Conservation (phyloP, 2,888 invertebrate species). For the Heliconius cydno region DNA sequence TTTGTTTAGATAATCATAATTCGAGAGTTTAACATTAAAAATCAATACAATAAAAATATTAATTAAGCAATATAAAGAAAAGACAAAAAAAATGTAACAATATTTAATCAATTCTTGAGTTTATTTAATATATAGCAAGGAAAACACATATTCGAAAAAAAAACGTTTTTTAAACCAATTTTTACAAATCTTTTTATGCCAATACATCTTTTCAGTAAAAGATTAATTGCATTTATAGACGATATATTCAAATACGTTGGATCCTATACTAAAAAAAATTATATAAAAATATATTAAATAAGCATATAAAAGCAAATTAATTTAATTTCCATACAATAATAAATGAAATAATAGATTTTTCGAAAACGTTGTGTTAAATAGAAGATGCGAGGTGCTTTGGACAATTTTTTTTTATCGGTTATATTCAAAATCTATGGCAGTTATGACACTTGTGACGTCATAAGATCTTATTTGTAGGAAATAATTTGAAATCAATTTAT, state of each 20-base stretch:
- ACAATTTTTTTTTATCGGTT: constrained; percentile 31
- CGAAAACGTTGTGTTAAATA: constrained; percentile 31
- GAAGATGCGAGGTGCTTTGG: constrained; percentile 52
- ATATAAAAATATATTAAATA: constrained; percentile 3
- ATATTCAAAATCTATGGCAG: constrained; percentile 9
- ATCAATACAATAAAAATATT: background rate
- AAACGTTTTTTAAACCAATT: background rate
- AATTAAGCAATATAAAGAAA: background rate
- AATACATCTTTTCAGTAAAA: constrained; percentile 20
- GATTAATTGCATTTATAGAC: background rate
- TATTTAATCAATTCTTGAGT: background rate
- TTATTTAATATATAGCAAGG: background rate
- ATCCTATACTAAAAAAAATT: background rate
- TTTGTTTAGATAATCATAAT: background rate
- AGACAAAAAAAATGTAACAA: background rate
- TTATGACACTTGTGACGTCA: constrained; percentile 12
- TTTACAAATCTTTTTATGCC: background rate
- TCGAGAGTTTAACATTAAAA: background rate
- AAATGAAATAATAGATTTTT: constrained; percentile 3
- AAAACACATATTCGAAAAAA: background rate
- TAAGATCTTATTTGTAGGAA: background rate
- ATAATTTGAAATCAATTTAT: background rate
- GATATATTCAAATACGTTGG: background rate
- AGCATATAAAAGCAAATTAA: background rate
- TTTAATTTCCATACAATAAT: background rate